Evolutionary conservation across 2,797 vertebrate genomes (phyloP).

Genomic region (Protonibea diacanthus): DNA sequence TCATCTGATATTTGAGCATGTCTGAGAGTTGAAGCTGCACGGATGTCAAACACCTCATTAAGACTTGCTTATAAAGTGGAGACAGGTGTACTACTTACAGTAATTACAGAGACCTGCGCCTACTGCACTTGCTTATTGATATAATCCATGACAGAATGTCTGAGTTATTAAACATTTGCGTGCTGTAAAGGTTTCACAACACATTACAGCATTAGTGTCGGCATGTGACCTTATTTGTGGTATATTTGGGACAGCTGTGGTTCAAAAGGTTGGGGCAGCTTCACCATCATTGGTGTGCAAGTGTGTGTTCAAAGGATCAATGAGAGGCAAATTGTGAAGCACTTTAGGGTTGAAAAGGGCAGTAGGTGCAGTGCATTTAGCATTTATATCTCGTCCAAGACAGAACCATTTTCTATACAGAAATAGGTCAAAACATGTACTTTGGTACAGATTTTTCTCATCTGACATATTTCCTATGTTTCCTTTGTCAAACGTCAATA

Average conservation of each 20-base stretch:
- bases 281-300: background rate
- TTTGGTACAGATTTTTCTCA: background rate
- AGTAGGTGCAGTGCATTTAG: background rate
- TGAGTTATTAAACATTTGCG: background rate
- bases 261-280: background rate
- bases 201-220: background rate
- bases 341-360: background rate
- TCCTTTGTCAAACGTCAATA: no score
- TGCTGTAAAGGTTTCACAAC: background rate
- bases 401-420: background rate
- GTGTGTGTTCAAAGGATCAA: background rate
- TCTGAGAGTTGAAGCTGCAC: background rate
- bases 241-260: background rate
- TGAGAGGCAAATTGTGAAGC: background rate
- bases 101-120: constrained; percentile 12
- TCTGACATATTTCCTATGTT: no score
- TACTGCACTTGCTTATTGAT: background rate
- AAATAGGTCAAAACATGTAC: background rate
- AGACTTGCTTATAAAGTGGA: background rate
- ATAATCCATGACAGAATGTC: background rate
- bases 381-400: background rate
- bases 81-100: background rate
- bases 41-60: background rate
- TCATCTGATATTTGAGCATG: background rate
- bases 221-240: background rate